Evolutionary conservation across 2,888 invertebrate genomes (phyloP).

Genomic region (Artemia sinica): DNA sequence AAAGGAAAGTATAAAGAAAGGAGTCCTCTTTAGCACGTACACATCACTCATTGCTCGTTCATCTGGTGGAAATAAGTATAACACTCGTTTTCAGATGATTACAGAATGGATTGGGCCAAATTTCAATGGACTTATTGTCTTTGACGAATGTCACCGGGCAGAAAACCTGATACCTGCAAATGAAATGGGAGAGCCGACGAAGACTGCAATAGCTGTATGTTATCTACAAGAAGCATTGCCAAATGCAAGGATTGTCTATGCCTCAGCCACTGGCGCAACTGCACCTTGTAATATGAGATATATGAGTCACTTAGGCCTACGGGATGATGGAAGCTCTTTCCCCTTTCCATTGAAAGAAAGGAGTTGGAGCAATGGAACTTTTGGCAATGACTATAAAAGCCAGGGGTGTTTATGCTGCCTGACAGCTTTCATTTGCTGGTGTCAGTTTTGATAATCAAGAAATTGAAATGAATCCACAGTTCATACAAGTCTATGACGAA

Average conservation of each 20-base stretch:
- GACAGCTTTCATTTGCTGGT: slow-evolving; percentile 40
- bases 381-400: slow-evolving; percentile 43
- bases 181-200: slow-evolving; percentile 37
- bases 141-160: slow-evolving; percentile 42
- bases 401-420: slow-evolving; percentile 40
- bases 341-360: slow-evolving; percentile 29
- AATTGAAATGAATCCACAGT: background rate
- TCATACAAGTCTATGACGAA: background rate
- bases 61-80: slow-evolving; percentile 32
- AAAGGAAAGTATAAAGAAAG: background rate
- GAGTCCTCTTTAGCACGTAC: slow-evolving; percentile 28
- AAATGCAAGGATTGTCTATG: slow-evolving; percentile 35
- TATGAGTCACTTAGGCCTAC: slow-evolving; percentile 41
- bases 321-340: slow-evolving; percentile 38
- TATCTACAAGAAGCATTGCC: slow-evolving; percentile 39
- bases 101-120: slow-evolving; percentile 39
- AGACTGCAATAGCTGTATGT: slow-evolving; percentile 39
- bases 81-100: slow-evolving; percentile 38
- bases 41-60: slow-evolving; percentile 40
- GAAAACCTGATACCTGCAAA: slow-evolving; percentile 39
- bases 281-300: slow-evolving; percentile 43
- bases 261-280: slow-evolving; percentile 35
- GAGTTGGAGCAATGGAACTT: slow-evolving; percentile 41
- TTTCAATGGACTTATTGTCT: slow-evolving; percentile 38
- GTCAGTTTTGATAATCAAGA: slow-evolving; percentile 38